Percentiles rank a stretch among this genome's conserved stretches.
Evolutionary conservation across 2,888 invertebrate genomes (phyloP).

Genomic region (Clusia tigrina): DNA sequence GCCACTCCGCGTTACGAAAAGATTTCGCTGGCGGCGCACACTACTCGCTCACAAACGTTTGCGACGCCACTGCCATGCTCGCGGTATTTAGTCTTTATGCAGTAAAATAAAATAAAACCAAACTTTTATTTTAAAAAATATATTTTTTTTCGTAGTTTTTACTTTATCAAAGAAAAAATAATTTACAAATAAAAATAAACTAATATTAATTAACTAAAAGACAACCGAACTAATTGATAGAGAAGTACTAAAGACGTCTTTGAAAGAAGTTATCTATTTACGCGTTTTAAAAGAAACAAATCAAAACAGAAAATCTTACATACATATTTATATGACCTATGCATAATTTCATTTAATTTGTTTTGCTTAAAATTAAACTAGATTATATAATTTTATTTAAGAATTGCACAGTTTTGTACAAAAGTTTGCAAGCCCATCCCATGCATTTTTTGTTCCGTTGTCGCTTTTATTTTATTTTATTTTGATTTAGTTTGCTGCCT

Average conservation of each 20-base stretch:
- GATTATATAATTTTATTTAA: too few relatives aligned
- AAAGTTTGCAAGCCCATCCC: too few relatives aligned
- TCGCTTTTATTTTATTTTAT: too few relatives aligned
- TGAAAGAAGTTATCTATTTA: conserved; percentile 28
- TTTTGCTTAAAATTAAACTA: not conserved
- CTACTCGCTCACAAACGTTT: too few relatives aligned
- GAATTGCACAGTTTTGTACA: too few relatives aligned
- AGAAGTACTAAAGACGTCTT: conserved; percentile 30
- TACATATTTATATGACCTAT: not conserved
- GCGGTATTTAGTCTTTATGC: not conserved
- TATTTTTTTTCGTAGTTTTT: conserved; percentile 2
- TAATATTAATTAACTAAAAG: conserved; percentile 16
- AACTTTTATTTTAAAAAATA: conserved; percentile 6
- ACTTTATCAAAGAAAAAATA: conserved; percentile 7
- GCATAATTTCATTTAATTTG: conserved; percentile 2
- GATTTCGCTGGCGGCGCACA: too few relatives aligned
- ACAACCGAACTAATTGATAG: not conserved
- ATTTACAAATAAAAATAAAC: conserved; percentile 18
- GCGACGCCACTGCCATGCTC: not conserved
- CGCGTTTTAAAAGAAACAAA: not conserved
- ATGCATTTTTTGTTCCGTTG: too few relatives aligned
- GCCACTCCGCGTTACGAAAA: too few relatives aligned
- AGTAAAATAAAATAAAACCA: not conserved
- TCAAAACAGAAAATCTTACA: not conserved
- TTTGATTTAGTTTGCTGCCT: too few relatives aligned